Conservation (phyloP, 2,888 invertebrate genomes). For the Pecten maximus region DNA sequence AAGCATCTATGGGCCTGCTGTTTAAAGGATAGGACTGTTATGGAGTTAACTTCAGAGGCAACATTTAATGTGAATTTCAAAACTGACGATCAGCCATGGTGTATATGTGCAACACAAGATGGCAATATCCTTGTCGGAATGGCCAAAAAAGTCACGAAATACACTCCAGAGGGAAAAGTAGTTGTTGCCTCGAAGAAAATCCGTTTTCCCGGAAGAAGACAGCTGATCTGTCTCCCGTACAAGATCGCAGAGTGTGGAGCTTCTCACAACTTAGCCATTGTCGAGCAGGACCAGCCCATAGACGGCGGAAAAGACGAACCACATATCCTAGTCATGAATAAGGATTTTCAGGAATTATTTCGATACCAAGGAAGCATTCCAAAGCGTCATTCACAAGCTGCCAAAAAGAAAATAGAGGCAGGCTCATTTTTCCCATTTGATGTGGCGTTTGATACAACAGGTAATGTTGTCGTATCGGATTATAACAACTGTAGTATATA, state of each 20-base stretch:
- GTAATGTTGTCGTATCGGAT: not conserved
- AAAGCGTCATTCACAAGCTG: not conserved
- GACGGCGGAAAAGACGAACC: constrained; percentile 6
- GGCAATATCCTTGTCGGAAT: not conserved
- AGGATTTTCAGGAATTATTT: not conserved
- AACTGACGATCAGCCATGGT: not conserved
- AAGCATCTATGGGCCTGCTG: not conserved
- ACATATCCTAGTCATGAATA: not conserved
- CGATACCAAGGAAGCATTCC: not conserved
- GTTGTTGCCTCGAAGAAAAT: not conserved
- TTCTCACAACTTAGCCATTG: not conserved
- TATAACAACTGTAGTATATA: constrained; percentile 7
- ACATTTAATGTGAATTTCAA: not conserved
- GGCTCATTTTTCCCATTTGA: constrained; percentile 1
- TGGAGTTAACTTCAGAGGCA: not conserved
- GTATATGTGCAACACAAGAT: not conserved
- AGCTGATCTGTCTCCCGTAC: not conserved
- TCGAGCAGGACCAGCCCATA: not conserved
- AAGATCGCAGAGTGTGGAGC: not conserved
- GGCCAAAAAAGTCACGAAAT: not conserved
- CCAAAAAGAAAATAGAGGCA: not conserved
- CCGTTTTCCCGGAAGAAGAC: not conserved
- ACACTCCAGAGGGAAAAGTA: not conserved
- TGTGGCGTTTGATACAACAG: not conserved
- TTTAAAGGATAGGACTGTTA: not conserved